phyloP scores from a whole-genome alignment of 2,888 invertebrate genomes.

The Mechanitis messenoides region DNA sequence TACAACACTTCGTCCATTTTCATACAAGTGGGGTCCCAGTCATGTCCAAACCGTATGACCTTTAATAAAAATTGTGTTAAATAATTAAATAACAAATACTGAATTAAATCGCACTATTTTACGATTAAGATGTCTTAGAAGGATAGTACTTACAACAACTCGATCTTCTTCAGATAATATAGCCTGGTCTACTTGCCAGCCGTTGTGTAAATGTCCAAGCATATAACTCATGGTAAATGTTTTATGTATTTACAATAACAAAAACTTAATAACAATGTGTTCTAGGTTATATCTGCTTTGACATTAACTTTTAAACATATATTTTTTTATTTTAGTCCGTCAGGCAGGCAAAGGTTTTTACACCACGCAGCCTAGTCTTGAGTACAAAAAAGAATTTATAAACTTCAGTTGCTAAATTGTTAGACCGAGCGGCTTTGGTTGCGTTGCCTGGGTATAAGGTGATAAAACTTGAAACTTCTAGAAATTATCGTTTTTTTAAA shows the following conservation, averaged over 20 bases:
- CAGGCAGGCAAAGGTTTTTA: too few relatives aligned
- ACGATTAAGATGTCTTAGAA: background rate
- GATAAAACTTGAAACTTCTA: too few relatives aligned
- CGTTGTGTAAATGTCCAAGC: slow-evolving; percentile 99
- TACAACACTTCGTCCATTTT: slow-evolving; percentile 99
- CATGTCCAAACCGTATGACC: slow-evolving; percentile 98
- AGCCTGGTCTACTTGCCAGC: slow-evolving; percentile 99
- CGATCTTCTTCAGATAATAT: slow-evolving; percentile 99
- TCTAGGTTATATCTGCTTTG: too few relatives aligned
- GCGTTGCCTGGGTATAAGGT: too few relatives aligned
- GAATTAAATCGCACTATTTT: background rate
- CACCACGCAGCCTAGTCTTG: too few relatives aligned
- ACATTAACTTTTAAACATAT: too few relatives aligned
- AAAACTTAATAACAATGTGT: background rate
- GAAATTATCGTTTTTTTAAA: too few relatives aligned
- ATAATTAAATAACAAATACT: background rate
- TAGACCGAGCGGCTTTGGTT: too few relatives aligned
- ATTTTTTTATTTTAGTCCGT: too few relatives aligned
- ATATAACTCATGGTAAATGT: slow-evolving; percentile 95
- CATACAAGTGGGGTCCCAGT: slow-evolving; percentile 99
- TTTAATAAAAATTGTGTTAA: slow-evolving; percentile 41
- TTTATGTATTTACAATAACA: background rate
- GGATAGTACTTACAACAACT: slow-evolving; percentile 86
- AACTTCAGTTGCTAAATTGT: too few relatives aligned
- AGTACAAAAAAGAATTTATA: too few relatives aligned